A percentile compares a stretch with the other conserved stretches of the same genome.
Conservation (phyloP, 2,888 invertebrate genomes). For the Heteromurus nitidus region DNA sequence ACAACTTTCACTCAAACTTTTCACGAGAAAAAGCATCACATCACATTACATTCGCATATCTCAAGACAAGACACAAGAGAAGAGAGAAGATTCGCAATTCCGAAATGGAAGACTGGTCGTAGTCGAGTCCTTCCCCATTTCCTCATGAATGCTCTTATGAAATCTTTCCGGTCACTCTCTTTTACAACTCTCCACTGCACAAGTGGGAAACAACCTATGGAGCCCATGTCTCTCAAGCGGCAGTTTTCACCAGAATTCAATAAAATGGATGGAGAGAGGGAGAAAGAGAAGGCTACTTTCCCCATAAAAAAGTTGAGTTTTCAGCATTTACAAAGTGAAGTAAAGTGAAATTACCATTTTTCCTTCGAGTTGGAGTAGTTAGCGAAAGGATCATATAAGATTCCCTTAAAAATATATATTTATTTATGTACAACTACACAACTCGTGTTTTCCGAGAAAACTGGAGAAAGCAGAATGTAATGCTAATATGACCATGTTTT, state of each 20-base stretch:
- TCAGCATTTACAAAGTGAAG: conserved; percentile 6
- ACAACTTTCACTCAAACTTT: conserved; percentile 57
- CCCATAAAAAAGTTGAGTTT: conserved; percentile 47
- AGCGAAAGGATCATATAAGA: conserved; percentile 35
- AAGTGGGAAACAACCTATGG: neutral
- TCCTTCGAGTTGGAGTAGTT: conserved; percentile 21
- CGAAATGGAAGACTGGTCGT: neutral
- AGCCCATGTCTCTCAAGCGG: neutral
- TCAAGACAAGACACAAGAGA: conserved; percentile 8
- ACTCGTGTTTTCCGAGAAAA: neutral
- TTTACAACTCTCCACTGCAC: neutral
- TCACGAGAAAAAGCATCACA: neutral
- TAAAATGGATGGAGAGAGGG: no score
- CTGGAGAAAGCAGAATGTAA: conserved; percentile 2
- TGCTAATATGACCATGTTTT: neutral
- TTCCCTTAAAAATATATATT: neutral
- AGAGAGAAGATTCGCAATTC: conserved; percentile 19
- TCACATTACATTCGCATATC: conserved; percentile 12
- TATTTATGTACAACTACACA: neutral
- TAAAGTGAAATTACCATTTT: conserved; percentile 57
- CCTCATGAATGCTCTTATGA: conserved; percentile 52
- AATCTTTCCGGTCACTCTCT: conserved; percentile 63
- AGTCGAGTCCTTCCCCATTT: conserved; percentile 31
- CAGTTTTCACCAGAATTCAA: neutral
- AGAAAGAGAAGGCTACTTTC: conserved; percentile 18